phyloP scores from a whole-genome alignment of 2,113 vertebrate species.

The Trematocara macrostoma region DNA sequence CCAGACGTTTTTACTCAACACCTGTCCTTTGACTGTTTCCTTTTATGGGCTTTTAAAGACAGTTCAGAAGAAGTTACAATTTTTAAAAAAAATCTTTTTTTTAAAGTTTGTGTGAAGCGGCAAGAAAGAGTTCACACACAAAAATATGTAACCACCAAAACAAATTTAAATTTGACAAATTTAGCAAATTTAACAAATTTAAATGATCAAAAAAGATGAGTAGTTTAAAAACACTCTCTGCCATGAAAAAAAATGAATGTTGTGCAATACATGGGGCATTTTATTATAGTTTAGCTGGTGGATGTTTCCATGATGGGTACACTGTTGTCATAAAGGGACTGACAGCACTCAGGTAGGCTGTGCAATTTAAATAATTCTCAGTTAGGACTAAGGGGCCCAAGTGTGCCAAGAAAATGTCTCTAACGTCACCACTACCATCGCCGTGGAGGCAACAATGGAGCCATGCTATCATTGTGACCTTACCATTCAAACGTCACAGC shows the following conservation, averaged over 20 bases:
- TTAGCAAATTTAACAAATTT: rapidly evolving
- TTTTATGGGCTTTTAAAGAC: neutral
- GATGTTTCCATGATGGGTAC: neutral
- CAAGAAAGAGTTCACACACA: neutral
- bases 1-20: neutral
- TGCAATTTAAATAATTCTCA: neutral
- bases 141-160: neutral
- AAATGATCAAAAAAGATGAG: neutral
- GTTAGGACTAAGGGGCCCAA: neutral
- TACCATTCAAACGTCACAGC: neutral
- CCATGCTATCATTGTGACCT: neutral
- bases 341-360: neutral
- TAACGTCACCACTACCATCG: neutral
- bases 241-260: rapidly evolving
- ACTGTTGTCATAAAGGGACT: neutral
- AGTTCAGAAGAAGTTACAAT: rapidly evolving
- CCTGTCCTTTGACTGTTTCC: neutral
- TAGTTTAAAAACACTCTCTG: rapidly evolving
- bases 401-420: neutral
- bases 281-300: neutral
- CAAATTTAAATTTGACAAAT: rapidly evolving
- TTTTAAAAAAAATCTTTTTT: neutral
- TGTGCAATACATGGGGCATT: neutral
- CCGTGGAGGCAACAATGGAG: neutral
- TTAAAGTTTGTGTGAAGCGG: neutral